These are phyloP conservation scores for Orchesella cincta DNA, from an alignment of 1,140 invertebrate genomes.

Conservation along the genomic window DNA sequence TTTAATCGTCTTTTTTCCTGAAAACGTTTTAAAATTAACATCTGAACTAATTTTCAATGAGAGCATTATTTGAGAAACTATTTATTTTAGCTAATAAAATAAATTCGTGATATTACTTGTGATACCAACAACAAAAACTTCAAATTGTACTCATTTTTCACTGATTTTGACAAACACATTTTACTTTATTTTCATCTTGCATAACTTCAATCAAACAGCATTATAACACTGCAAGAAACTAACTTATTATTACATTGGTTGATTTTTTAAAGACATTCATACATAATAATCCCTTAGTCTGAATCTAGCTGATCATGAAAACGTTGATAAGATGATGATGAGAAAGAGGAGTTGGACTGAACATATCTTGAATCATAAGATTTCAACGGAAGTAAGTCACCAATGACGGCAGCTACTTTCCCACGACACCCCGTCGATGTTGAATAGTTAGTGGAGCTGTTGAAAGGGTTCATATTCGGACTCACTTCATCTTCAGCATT, in stretches of 20 bases:
- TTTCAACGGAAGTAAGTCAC: background rate
- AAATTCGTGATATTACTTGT: background rate
- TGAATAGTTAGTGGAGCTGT: background rate
- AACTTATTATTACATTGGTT: background rate
- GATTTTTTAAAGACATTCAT: background rate
- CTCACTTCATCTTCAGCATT: background rate
- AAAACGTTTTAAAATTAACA: background rate
- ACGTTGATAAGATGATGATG: conserved; percentile 38
- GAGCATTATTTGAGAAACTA: background rate
- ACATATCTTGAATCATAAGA: background rate
- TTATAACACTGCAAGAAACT: background rate
- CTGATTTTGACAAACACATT: background rate
- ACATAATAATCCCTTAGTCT: conserved; percentile 35
- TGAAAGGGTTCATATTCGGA: background rate
- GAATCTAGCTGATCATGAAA: conserved; percentile 49
- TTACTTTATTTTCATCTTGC: background rate
- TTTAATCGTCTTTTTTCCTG: background rate
- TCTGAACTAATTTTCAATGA: background rate
- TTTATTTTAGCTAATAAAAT: background rate
- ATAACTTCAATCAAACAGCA: background rate
- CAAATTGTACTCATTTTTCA: background rate
- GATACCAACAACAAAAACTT: background rate
- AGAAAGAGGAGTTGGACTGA: background rate
- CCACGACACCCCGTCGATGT: background rate
- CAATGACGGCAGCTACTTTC: background rate